phyloP scores from a whole-genome alignment of 2,888 invertebrate species.

The Hemistola chrysoprasaria region DNA sequence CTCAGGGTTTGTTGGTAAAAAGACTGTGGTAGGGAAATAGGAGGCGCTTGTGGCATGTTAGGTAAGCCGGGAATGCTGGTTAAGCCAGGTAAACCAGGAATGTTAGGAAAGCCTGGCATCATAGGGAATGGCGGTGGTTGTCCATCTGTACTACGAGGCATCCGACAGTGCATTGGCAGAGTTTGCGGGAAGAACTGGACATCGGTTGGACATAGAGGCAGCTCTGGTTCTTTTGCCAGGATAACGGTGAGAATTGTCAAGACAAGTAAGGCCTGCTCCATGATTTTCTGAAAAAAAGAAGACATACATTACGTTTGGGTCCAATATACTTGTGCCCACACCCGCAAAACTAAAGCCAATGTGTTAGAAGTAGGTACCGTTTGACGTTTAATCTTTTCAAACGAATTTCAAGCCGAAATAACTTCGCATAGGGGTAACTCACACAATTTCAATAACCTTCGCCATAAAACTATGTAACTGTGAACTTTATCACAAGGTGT shows the following conservation, averaged over 20 bases:
- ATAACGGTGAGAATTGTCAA: constrained; percentile 29
- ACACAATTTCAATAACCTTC: too few relatives aligned
- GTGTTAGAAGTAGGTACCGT: too few relatives aligned
- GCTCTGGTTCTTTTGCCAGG: constrained; percentile 40
- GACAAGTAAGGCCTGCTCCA: constrained; percentile 34
- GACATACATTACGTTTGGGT: not conserved
- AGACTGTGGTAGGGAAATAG: not conserved
- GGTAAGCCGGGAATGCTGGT: too few relatives aligned
- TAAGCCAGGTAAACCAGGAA: constrained; percentile 14
- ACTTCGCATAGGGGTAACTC: too few relatives aligned
- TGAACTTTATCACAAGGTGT: too few relatives aligned
- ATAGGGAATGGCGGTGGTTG: constrained; percentile 8
- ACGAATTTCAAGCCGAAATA: too few relatives aligned
- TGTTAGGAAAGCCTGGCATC: constrained; percentile 24
- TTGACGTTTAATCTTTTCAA: too few relatives aligned
- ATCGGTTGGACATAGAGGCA: constrained; percentile 64
- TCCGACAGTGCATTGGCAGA: constrained; percentile 72
- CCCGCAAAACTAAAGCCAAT: too few relatives aligned
- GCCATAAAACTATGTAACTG: too few relatives aligned
- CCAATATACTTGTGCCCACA: too few relatives aligned
- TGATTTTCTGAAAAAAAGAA: constrained; percentile 42
- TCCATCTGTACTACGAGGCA: constrained; percentile 44
- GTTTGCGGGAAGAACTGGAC: constrained; percentile 63
- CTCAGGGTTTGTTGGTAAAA: constrained; percentile 34
- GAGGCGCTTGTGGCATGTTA: constrained; percentile 10